Percentiles rank a stretch among this genome's conserved stretches.
Conservation (phyloP, 1,140 invertebrate species). For the Trachymyrmex septentrionalis region DNA sequence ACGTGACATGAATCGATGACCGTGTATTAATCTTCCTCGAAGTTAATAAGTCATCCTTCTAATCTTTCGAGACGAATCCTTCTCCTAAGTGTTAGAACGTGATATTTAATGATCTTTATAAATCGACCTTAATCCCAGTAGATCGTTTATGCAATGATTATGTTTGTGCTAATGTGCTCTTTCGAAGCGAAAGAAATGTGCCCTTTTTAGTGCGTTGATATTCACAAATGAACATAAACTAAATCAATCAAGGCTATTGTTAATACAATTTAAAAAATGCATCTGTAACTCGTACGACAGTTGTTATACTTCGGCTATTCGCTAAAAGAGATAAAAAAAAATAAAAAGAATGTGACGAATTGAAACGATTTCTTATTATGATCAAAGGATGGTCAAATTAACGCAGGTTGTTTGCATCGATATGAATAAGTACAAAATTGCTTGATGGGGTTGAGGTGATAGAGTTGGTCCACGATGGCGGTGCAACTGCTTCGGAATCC, state of each 20-base stretch:
- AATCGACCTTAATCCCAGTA: conserved; percentile 11
- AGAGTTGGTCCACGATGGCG: conserved; percentile 65
- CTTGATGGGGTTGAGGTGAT: conserved; percentile 62
- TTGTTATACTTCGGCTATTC: background rate
- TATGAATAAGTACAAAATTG: conserved; percentile 65
- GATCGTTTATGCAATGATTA: conserved; percentile 31
- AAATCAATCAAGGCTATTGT: conserved; percentile 8
- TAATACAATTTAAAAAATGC: conserved; percentile 38
- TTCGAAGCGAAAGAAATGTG: conserved; percentile 27
- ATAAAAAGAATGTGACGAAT: conserved; percentile 9
- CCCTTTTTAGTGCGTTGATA: conserved; percentile 10
- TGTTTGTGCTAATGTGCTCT: conserved; percentile 27
- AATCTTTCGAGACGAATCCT: background rate
- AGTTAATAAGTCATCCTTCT: conserved; percentile 34
- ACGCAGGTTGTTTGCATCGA: conserved; percentile 69
- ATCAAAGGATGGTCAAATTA: conserved; percentile 45
- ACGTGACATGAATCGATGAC: conserved; percentile 46
- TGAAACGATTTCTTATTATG: conserved; percentile 15
- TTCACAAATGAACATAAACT: conserved; percentile 15
- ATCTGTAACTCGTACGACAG: conserved; percentile 5
- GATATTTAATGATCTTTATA: background rate
- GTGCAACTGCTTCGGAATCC: conserved; percentile 67
- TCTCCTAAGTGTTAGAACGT: conserved; percentile 19
- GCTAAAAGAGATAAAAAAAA: conserved; percentile 34
- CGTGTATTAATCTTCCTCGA: conserved; percentile 35